phyloP scores from a whole-genome alignment of 2,888 invertebrate species.

The Hecatera dysodea region DNA sequence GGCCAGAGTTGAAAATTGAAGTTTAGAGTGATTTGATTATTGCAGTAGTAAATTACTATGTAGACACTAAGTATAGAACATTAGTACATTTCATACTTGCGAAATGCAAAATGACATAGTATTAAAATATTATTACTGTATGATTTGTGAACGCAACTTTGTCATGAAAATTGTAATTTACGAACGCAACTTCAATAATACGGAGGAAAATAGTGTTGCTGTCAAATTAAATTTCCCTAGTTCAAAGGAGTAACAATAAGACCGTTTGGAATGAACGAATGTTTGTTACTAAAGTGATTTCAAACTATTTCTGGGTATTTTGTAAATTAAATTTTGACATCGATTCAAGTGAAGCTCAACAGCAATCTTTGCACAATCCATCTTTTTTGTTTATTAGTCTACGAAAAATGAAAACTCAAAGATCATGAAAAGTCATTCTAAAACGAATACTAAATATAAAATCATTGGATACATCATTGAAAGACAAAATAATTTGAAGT shows the following conservation, averaged over 20 bases:
- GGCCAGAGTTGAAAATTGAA: not conserved
- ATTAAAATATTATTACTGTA: conserved; percentile 20
- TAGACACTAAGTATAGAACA: conserved; percentile 20
- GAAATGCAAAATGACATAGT: conserved; percentile 35
- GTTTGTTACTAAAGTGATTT: no score
- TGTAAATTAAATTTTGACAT: not conserved
- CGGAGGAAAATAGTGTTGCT: conserved; percentile 40
- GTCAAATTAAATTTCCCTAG: conserved; percentile 1
- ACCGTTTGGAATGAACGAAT: no score
- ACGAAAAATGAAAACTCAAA: no score
- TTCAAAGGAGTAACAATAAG: not conserved
- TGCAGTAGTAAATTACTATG: conserved; percentile 22
- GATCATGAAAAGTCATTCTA: not conserved
- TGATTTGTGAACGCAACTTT: conserved; percentile 46
- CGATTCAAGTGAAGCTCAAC: not conserved
- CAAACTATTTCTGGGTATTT: no score
- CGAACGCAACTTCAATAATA: conserved; percentile 52
- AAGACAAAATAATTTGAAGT: not conserved
- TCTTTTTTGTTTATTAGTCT: not conserved
- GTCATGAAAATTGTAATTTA: conserved; percentile 28
- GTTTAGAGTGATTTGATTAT: not conserved
- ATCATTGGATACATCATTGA: accelerated
- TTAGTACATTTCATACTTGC: conserved; percentile 19
- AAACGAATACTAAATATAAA: no score
- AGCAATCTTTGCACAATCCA: not conserved